Conservation (phyloP, 2,113 vertebrate species). For the Thalassoma bifasciatum region DNA sequence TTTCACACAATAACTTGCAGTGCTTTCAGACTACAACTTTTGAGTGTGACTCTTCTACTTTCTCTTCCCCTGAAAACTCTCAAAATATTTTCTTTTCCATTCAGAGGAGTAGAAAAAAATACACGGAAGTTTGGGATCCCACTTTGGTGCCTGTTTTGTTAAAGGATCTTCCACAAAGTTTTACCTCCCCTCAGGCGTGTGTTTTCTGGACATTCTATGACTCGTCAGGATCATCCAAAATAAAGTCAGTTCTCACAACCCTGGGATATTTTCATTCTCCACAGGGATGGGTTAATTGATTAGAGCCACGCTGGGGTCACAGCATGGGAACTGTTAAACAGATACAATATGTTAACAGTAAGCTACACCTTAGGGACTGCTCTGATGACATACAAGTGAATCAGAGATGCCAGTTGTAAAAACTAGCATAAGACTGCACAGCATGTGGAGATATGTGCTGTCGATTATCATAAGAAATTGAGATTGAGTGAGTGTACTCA, state of each 20-base stretch:
- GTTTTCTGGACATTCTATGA: conserved; percentile 55
- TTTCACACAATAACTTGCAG: not conserved
- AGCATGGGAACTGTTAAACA: conserved; percentile 55
- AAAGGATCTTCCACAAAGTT: conserved; percentile 42
- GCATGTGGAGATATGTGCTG: not conserved
- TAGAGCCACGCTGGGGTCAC: conserved; percentile 56
- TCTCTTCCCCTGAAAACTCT: conserved; percentile 16
- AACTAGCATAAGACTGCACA: not conserved
- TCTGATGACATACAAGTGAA: conserved; percentile 47
- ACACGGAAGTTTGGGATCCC: conserved; percentile 27
- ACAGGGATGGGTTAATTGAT: conserved; percentile 64
- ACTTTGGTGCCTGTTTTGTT: conserved; percentile 53
- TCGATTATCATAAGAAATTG: conserved; percentile 1
- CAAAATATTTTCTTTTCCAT: conserved; percentile 56
- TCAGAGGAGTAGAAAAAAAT: conserved; percentile 10
- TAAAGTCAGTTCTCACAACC: conserved; percentile 59
- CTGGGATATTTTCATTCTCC: conserved; percentile 59
- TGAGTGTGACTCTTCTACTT: conserved; percentile 7
- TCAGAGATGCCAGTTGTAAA: not conserved
- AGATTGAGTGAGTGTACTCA: not conserved
- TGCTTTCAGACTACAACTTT: not conserved
- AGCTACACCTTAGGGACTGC: conserved; percentile 39
- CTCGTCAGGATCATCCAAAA: conserved; percentile 57
- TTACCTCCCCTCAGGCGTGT: conserved; percentile 35
- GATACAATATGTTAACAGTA: conserved; percentile 26